Conservation (phyloP, 1,140 invertebrate genomes). For the Bombus polaris region DNA sequence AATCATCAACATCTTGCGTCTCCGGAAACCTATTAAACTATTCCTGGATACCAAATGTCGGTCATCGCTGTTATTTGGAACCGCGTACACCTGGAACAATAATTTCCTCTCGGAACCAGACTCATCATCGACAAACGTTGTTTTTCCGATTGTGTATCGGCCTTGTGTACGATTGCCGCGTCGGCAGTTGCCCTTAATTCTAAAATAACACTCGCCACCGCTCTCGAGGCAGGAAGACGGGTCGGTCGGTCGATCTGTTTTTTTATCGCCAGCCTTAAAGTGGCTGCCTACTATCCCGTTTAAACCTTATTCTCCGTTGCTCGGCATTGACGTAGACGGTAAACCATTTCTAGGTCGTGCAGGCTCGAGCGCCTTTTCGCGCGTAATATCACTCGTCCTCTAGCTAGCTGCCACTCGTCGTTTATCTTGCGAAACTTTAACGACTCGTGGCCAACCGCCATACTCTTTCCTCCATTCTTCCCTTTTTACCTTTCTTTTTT, state of each 20-base stretch:
- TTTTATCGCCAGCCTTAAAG: slow-evolving; percentile 40
- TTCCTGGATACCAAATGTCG: neutral
- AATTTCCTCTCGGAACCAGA: neutral
- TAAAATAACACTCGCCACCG: slow-evolving; percentile 31
- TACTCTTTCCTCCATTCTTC: neutral
- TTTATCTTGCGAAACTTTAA: slow-evolving; percentile 21
- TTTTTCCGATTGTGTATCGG: neutral
- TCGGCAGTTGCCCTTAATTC: slow-evolving; percentile 33
- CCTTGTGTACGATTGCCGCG: neutral
- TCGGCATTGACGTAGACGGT: slow-evolving; percentile 10
- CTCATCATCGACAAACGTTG: neutral
- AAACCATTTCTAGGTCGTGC: slow-evolving; percentile 35
- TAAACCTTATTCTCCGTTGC: slow-evolving; percentile 22
- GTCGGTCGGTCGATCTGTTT: slow-evolving; percentile 21
- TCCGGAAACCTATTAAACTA: neutral
- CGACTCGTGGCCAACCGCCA: neutral
- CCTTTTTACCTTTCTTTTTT: neutral
- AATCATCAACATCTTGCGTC: neutral
- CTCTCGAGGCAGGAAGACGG: neutral
- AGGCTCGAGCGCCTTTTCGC: slow-evolving; percentile 9
- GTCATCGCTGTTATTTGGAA: neutral
- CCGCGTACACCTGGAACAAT: neutral
- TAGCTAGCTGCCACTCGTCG: neutral
- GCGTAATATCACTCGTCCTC: slow-evolving; percentile 22
- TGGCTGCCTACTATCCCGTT: slow-evolving; percentile 10